These are phyloP conservation scores for Accipiter cooperii DNA, from an alignment of 2,113 vertebrate genomes.

Conservation along the genomic window DNA sequence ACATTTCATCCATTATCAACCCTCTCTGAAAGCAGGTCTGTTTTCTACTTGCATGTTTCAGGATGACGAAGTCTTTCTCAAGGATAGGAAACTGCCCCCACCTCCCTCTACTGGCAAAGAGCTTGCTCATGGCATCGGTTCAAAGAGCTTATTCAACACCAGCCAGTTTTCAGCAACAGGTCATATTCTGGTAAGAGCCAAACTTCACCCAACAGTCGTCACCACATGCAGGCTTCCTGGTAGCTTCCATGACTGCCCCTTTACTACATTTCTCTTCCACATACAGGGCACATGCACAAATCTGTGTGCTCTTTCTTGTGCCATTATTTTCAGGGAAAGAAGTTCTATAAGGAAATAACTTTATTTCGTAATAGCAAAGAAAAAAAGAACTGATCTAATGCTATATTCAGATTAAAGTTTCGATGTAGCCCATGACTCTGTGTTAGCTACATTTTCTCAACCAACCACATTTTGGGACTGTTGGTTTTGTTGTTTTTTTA, in stretches of 20 bases:
- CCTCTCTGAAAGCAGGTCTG: not conserved
- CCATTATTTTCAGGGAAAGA: not conserved
- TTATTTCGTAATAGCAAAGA: not conserved
- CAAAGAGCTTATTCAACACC: not conserved
- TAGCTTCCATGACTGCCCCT: not conserved
- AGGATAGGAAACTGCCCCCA: not conserved
- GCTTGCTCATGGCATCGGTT: not conserved
- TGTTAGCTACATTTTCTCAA: not conserved
- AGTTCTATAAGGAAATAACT: not conserved
- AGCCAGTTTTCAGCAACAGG: not conserved
- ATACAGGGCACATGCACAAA: accelerated
- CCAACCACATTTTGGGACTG: too few species aligned
- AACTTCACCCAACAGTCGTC: too few species aligned
- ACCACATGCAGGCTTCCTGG: too few species aligned
- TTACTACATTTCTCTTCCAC: not conserved
- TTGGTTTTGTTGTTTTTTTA: not conserved
- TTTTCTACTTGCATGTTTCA: accelerated
- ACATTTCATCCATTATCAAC: not conserved
- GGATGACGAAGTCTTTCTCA: not conserved
- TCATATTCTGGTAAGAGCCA: not conserved
- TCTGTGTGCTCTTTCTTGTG: accelerated
- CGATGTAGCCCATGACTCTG: not conserved
- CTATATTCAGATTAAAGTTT: not conserved
- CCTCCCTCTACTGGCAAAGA: not conserved
- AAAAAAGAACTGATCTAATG: not conserved